Base-by-base conservation (phyloP, 2,113 vertebrate genomes). In the Saccopteryx bilineata region DNA sequence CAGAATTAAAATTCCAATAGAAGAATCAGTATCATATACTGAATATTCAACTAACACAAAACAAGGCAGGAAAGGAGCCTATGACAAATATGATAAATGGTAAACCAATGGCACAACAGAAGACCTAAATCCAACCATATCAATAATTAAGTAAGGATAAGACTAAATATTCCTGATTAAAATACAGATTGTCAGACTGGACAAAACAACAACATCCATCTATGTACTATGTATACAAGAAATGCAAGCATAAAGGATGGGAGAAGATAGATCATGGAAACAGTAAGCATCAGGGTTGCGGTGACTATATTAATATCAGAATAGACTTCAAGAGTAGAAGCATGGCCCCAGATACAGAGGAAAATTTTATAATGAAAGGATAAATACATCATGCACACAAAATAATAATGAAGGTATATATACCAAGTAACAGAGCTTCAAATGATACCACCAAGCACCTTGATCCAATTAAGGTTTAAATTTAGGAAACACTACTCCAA, bases 1-100 rank as follows among this genome's bases (percentile, higher is more conserved):
- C 54, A 88, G 61, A 83, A 23, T 58, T 93, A 95, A 92, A 89
- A 94, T 94, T 81, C 74, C 84, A 95, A 39, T 23, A 92, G 9
- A 84, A 9, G 28, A 69, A 68, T 85, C 54, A 96, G 48, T 72
- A 85, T 33, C 91, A 80, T 68, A 92, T 17, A 61, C 13, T 50
- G n/a, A 88, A 89, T 33, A 96, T 54, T 72, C 52, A 86, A 85
- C n/a, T 75, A 86, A 80, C 24, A 84, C 26, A 68, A 88, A 96
- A 82, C 28, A 83, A 75, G 31, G n/a, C 39, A 85, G 46, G 46
- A 75, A 86, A 81, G 12, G 21, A 69, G 23, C 8, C 28, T 80
- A 23, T 11, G 23, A 85, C 56, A 84, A 79, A 15, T 74, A 69
- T 69, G 28, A 83, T 6, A n/a, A 84, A 68, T 14, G 61, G 17